Base-by-base conservation (phyloP, 1,140 invertebrate genomes). In the Apis dorsata region DNA sequence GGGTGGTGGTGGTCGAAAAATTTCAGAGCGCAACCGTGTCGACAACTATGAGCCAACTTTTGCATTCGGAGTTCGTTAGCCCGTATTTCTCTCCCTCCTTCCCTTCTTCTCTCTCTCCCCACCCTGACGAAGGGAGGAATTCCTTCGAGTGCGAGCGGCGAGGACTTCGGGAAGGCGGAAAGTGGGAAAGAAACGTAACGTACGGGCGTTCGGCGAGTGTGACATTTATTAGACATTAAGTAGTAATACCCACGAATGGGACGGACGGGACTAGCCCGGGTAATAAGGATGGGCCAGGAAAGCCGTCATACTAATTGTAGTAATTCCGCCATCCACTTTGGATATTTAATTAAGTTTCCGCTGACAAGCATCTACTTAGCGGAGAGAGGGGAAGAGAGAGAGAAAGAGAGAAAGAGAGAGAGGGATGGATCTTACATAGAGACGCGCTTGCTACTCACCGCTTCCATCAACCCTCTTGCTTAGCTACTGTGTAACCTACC, bases 331-430 rank as follows among this genome's bases (percentile, higher is more conserved):
- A 92, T 93, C 92, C 93, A 93, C 93, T 93, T 93, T 93, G 91
- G 93, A 93, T 93, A 94, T 94, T 93, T 94, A 93, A 93, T 94
- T 93, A 94, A 94, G 93, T 94, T 93, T 94, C 92, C 90, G 91
- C 90, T 92, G 92, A 93, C 92, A 93, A 92, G 92, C 90, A 89
- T 89, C 88, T 88, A 89, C 87, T 88, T 88, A 89, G 86, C 79
- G 78, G 77, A 65, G 65, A 83, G 81, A 69, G 77, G 59, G 57
- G 9, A 17, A 21, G 57, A 34, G 34, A 34, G 34, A 34, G 3
- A 34, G 34, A 34, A 4, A 60, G 59, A 60, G 59, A 60, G 8
- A n/a, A 21, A 60, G 60, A 79, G 78, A 65, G 77, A 24, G 66
- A 62, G 55, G 69, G 60, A 73, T 19, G 80, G 81, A 84, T 86